A percentile compares a stretch with the other conserved stretches of the same genome.
These are phyloP conservation scores for Coilia nasus DNA, from an alignment of 2,797 vertebrate genomes.

Conservation along the genomic window DNA sequence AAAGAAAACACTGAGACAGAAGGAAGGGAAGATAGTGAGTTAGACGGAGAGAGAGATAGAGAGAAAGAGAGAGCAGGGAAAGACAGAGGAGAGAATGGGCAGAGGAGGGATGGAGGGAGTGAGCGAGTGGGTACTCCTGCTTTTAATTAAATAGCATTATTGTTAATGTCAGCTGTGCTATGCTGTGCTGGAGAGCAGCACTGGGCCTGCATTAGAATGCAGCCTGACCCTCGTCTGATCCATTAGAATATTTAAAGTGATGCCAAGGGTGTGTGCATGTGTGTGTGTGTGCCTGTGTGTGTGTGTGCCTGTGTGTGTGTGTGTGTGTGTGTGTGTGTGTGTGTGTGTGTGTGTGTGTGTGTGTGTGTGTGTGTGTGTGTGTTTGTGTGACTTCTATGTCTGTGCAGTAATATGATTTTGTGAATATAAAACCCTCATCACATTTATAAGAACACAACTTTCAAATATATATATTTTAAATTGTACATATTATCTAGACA, in stretches of 20 bases:
- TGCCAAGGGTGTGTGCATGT: slow-evolving; percentile 28
- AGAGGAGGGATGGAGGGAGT: neutral
- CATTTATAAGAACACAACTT: neutral
- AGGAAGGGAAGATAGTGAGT: slow-evolving; percentile 35
- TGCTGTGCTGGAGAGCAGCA: slow-evolving; percentile 41
- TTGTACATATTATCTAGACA: neutral
- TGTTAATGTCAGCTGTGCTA: slow-evolving; percentile 80
- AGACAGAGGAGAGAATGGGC: slow-evolving; percentile 35
- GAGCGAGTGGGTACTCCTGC: slow-evolving; percentile 56
- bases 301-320: slow-evolving; percentile 7
- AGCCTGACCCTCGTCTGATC: slow-evolving; percentile 59
- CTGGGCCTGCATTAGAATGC: slow-evolving; percentile 16
- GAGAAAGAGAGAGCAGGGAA: slow-evolving; percentile 45
- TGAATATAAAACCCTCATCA: slow-evolving; percentile 6
- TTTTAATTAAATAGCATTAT: slow-evolving; percentile 85
- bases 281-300: slow-evolving; percentile 56
- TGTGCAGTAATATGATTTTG: neutral
- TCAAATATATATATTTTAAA: slow-evolving; percentile 23
- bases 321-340: neutral
- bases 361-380: neutral
- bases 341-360: neutral
- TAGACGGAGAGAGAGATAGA: neutral
- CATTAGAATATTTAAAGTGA: slow-evolving; percentile 73
- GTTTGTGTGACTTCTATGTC: neutral
- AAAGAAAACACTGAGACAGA: slow-evolving; percentile 30